Evolutionary conservation across 2,888 invertebrate genomes (phyloP).

Genomic region (Caenorhabditis macrosperma): DNA sequence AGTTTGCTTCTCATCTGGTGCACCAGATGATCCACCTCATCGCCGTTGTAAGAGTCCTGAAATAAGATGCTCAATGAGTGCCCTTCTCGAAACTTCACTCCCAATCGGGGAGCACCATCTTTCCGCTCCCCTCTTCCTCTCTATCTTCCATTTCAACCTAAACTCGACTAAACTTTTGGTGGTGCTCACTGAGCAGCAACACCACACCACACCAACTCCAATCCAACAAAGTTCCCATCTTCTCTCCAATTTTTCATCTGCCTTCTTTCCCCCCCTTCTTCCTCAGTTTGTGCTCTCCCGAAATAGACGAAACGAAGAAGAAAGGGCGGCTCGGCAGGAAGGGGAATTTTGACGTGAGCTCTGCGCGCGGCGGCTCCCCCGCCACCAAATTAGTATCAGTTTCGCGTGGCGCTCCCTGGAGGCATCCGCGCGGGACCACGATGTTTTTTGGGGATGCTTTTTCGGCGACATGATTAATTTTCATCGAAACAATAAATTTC

Average conservation of each 20-base stretch:
- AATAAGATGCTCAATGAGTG: conserved; percentile 7
- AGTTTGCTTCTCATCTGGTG: conserved; percentile 65
- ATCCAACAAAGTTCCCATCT: neutral
- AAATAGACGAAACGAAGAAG: conserved; percentile 27
- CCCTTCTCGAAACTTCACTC: neutral
- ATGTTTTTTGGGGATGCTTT: neutral
- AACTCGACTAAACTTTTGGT: conserved; percentile 34
- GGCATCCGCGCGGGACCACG: neutral
- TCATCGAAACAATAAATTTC: conserved; percentile 24
- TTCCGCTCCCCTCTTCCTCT: neutral
- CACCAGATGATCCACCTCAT: conserved; percentile 70
- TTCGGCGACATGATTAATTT: conserved; percentile 28
- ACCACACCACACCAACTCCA: no score
- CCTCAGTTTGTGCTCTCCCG: neutral
- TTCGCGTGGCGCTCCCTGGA: neutral
- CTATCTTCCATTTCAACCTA: conserved; percentile 11
- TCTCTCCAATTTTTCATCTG: conserved; percentile 38
- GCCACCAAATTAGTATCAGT: conserved; percentile 34
- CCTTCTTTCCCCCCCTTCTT: conserved; percentile 2
- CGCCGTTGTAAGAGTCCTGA: conserved; percentile 66
- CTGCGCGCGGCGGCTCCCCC: neutral
- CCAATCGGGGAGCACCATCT: conserved; percentile 35
- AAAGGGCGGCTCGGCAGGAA: conserved; percentile 1
- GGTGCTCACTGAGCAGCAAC: conserved; percentile 49
- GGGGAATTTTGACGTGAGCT: conserved; percentile 34